Evolutionary conservation across 2,113 vertebrate species (phyloP).

Genomic region (Murina feae): DNA sequence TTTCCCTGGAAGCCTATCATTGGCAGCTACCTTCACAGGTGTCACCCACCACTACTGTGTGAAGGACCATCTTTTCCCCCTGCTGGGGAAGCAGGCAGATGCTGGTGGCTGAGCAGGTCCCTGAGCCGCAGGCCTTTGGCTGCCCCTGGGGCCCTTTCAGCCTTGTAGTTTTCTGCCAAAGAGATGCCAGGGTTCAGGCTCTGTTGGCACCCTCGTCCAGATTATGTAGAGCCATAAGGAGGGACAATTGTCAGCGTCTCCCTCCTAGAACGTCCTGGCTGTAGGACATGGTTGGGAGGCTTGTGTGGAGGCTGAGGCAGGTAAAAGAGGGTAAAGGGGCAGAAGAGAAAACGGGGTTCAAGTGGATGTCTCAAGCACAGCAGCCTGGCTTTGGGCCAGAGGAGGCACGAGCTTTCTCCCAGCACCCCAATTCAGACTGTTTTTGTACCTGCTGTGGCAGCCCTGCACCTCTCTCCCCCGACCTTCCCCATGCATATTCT

Average conservation of each 20-base stretch:
- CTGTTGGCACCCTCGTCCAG: not conserved
- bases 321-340: not conserved
- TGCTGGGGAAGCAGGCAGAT: not conserved
- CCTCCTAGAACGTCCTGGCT: not conserved
- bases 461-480: not conserved
- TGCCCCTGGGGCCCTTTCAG: not conserved
- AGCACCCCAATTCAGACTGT: not conserved
- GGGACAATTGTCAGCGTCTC: not conserved
- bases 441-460: not conserved
- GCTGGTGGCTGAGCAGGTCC: not conserved
- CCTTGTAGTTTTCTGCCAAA: conserved; percentile 26
- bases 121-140: not conserved
- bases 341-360: not conserved
- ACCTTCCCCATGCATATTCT: not conserved
- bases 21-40: not conserved
- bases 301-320: not conserved
- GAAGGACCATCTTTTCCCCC: not conserved
- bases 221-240: not conserved
- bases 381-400: not conserved
- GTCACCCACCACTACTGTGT: not conserved
- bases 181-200: not conserved
- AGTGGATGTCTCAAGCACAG: not conserved
- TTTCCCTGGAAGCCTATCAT: not conserved
- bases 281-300: not conserved
- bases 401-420: not conserved